Evolutionary conservation across 2,888 invertebrate species (phyloP).

Genomic region (Saturnia japonica): DNA sequence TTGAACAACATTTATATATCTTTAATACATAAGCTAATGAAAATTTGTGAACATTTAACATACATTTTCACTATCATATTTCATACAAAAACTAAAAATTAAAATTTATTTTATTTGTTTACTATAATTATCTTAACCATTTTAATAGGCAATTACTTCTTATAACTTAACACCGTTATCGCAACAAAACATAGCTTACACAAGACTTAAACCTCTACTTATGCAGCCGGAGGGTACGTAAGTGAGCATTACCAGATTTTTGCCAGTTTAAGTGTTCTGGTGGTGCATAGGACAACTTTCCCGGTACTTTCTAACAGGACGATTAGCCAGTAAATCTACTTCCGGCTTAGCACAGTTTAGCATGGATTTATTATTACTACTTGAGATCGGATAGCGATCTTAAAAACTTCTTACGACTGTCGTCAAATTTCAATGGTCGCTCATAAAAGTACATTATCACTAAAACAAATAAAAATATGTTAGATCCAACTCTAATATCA

Average conservation of each 20-base stretch:
- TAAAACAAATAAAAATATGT: too few relatives aligned
- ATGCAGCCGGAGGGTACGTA: conserved; percentile 46
- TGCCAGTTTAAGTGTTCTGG: conserved; percentile 56
- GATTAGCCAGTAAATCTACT: conserved; percentile 55
- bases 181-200: not conserved
- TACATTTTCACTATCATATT: too few relatives aligned
- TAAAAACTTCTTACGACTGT: conserved; percentile 10
- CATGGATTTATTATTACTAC: conserved; percentile 38
- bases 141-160: not conserved
- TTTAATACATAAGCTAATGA: too few relatives aligned
- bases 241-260: conserved; percentile 62
- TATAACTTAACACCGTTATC: not conserved
- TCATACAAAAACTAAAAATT: too few relatives aligned
- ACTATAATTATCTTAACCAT: too few relatives aligned
- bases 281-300: conserved; percentile 60
- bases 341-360: conserved; percentile 29
- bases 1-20: too few relatives aligned
- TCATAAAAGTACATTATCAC: too few relatives aligned
- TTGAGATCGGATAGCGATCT: conserved; percentile 29
- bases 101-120: too few relatives aligned
- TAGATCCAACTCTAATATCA: too few relatives aligned
- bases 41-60: too few relatives aligned
- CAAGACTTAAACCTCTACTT: conserved; percentile 26
- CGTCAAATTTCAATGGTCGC: too few relatives aligned
- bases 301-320: conserved; percentile 67